phyloP scores from a whole-genome alignment of 2,113 vertebrate genomes.

The Malurus alboscapulatus region DNA sequence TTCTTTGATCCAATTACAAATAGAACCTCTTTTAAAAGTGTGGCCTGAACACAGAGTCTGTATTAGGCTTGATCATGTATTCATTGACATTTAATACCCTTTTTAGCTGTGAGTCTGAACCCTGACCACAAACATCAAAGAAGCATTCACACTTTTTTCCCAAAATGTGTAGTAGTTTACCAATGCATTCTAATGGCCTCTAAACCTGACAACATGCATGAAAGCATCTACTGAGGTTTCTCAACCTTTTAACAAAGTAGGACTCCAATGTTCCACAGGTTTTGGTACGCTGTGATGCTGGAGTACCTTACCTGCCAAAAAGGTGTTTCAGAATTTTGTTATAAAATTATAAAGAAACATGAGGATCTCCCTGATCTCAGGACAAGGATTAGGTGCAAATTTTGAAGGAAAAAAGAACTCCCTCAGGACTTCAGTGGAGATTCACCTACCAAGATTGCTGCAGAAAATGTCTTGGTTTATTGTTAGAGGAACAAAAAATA shows the following conservation, averaged over 20 bases:
- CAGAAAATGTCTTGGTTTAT: background rate
- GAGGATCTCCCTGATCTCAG: background rate
- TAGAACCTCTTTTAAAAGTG: background rate
- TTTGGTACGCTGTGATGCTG: background rate
- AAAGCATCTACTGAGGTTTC: background rate
- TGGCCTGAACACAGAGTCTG: background rate
- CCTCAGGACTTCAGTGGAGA: background rate
- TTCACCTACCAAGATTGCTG: background rate
- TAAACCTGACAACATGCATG: background rate
- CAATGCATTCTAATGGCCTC: background rate
- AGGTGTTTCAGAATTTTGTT: background rate
- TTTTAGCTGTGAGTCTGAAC: background rate
- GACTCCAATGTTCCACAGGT: fast-evolving
- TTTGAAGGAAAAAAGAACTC: background rate
- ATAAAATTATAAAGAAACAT: background rate
- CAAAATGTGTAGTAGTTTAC: background rate
- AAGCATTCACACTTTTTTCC: background rate
- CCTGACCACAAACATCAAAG: background rate
- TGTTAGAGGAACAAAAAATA: background rate
- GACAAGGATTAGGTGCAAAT: background rate
- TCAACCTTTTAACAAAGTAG: background rate
- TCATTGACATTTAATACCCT: background rate
- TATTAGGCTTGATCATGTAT: background rate
- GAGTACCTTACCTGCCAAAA: background rate
- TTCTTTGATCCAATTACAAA: background rate